phyloP scores from a whole-genome alignment of 2,888 invertebrate species.

The Trisateles emortualis region DNA sequence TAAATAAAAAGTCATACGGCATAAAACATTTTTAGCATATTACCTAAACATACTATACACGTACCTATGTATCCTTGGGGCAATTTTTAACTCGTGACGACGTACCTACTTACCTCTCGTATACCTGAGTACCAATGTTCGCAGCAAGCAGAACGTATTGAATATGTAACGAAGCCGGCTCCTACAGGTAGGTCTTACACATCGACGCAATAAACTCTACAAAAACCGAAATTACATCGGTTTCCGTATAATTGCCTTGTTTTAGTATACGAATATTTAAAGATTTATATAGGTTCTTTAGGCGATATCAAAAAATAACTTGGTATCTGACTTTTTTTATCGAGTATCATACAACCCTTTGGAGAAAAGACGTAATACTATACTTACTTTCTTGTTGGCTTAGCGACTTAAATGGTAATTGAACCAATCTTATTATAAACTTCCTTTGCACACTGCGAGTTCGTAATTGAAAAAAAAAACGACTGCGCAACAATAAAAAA shows the following conservation, averaged over 20 bases:
- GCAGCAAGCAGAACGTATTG: constrained; percentile 13
- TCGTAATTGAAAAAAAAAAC: no score
- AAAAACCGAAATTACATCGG: constrained; percentile 4
- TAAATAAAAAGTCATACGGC: neutral
- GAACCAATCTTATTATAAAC: no score
- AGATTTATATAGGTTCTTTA: no score
- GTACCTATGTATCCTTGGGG: constrained; percentile 3
- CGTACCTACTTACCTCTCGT: no score
- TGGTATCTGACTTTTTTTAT: no score
- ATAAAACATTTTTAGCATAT: neutral
- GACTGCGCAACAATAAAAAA: no score
- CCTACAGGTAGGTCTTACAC: constrained; percentile 21
- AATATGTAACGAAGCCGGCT: constrained; percentile 33
- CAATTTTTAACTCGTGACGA: constrained; percentile 7
- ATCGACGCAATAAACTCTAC: constrained; percentile 10
- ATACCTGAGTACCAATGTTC: constrained; percentile 5
- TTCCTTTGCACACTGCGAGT: no score
- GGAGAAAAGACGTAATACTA: no score
- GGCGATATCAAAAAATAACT: no score
- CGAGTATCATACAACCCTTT: no score
- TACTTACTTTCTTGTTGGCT: no score
- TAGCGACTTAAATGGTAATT: no score
- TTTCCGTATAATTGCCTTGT: neutral
- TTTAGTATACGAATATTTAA: neutral
- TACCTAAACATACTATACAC: neutral